A percentile compares a stretch with the other conserved stretches of the same genome.
Conservation (phyloP, 2,888 invertebrate genomes). For the Synergus gifuensis region DNA sequence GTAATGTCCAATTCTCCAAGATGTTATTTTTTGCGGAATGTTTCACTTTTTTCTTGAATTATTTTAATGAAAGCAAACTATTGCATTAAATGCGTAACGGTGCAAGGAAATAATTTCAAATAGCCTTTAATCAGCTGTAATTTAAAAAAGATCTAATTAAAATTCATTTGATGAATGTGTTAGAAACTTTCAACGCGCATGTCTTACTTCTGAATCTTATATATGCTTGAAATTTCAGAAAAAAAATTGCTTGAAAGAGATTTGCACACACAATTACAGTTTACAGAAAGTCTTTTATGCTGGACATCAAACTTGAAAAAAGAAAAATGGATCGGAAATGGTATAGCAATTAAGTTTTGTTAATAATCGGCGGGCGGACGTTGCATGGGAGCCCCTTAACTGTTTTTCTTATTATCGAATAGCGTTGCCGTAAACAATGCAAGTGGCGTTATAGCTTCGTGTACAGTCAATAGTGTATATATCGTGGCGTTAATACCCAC, state of each 20-base stretch:
- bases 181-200: no score
- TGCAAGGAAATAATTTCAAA: neutral
- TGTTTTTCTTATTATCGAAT: constrained; percentile 37
- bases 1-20: neutral
- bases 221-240: no score
- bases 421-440: constrained; percentile 36
- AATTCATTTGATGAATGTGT: no score
- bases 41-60: neutral
- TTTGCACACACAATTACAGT: no score
- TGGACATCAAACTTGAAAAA: neutral
- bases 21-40: constrained; percentile 22
- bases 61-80: constrained; percentile 2
- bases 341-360: constrained; percentile 9
- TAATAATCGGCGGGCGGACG: constrained; percentile 23
- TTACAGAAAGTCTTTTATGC: neutral
- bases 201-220: no score
- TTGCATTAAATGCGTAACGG: neutral
- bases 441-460: constrained; percentile 27
- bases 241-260: no score
- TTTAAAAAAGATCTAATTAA: neutral
- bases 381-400: constrained; percentile 23
- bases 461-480: constrained; percentile 12
- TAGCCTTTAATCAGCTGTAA: neutral
- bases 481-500: constrained; percentile 34
- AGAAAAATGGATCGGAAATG: constrained; percentile 38